A percentile compares a stretch with the other conserved stretches of the same genome.
Evolutionary conservation across 2,797 vertebrate genomes (phyloP).

Genomic region (Tympanoctomys barrerae): DNA sequence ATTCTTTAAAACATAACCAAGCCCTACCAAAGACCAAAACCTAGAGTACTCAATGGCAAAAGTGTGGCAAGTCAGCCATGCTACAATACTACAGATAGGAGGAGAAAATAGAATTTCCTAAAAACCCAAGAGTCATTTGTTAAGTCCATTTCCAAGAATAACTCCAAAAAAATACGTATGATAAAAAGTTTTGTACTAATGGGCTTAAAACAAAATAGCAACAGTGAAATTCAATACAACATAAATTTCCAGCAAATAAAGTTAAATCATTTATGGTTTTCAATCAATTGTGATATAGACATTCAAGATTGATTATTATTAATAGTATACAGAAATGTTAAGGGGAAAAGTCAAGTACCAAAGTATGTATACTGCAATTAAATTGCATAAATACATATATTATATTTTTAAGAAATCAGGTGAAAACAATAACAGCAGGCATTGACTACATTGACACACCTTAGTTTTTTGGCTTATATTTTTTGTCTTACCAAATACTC

Average conservation of each 20-base stretch:
- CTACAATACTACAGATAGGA: background rate
- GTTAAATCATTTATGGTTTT: slow-evolving; percentile 4
- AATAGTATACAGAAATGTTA: background rate
- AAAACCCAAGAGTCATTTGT: slow-evolving; percentile 39
- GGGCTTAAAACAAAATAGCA: slow-evolving; percentile 31
- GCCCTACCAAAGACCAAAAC: background rate
- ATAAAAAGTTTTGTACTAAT: background rate
- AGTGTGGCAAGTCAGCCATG: background rate
- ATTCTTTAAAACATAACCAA: slow-evolving; percentile 23
- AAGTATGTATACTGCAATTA: background rate
- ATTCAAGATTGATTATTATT: slow-evolving; percentile 23
- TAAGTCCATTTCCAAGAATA: background rate
- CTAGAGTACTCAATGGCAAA: background rate
- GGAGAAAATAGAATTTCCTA: background rate
- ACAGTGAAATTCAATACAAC: background rate
- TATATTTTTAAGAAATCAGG: slow-evolving; percentile 1
- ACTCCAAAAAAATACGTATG: background rate
- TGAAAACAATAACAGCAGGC: background rate
- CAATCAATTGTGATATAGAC: background rate
- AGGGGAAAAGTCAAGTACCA: background rate
- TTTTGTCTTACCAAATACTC: slow-evolving; percentile 38
- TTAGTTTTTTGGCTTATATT: slow-evolving; percentile 46
- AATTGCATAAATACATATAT: background rate
- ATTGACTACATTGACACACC: background rate
- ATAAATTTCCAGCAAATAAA: slow-evolving; percentile 23